Evolutionary conservation across 1,140 invertebrate species (phyloP).

Genomic region (Metaphire vulgaris): DNA sequence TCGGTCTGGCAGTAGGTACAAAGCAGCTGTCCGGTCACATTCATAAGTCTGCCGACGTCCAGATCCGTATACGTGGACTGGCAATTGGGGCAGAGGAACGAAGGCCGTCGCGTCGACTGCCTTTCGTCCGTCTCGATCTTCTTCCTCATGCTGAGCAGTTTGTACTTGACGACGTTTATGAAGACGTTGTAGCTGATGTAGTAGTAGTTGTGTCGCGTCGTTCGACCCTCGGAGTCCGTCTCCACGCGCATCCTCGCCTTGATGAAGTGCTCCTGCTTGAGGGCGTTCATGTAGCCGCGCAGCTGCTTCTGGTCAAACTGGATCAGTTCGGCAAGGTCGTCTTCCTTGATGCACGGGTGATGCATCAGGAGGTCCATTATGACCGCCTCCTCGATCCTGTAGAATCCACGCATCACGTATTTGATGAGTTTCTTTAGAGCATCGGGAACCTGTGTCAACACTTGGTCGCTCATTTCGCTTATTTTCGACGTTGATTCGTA

Average conservation of each 20-base stretch:
- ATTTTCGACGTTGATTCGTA: too few species aligned
- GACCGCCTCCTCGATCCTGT: constrained; percentile 82
- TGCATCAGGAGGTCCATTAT: constrained; percentile 90
- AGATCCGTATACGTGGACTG: constrained; percentile 73
- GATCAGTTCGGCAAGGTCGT: constrained; percentile 84
- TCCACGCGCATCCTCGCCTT: constrained; percentile 83
- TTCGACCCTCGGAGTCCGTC: constrained; percentile 88
- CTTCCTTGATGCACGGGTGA: constrained; percentile 94
- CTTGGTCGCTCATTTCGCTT: too few species aligned
- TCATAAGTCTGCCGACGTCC: constrained; percentile 79
- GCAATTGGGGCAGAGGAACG: constrained; percentile 86
- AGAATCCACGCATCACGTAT: constrained; percentile 84
- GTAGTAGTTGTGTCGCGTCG: constrained; percentile 93
- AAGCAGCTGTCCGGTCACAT: constrained; percentile 71
- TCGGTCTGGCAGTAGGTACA: constrained; percentile 80
- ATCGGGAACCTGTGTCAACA: constrained; percentile 47
- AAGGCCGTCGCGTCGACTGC: constrained; percentile 85
- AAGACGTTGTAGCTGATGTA: constrained; percentile 95
- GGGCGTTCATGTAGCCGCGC: constrained; percentile 70
- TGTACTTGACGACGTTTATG: constrained; percentile 91
- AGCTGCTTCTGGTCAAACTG: constrained; percentile 93
- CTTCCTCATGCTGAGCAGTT: constrained; percentile 88
- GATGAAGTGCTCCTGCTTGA: constrained; percentile 89
- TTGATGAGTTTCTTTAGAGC: constrained; percentile 76
- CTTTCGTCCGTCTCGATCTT: constrained; percentile 90